Evolutionary conservation across 2,113 vertebrate genomes (phyloP).

Genomic region (Macheiramphus alcinus): DNA sequence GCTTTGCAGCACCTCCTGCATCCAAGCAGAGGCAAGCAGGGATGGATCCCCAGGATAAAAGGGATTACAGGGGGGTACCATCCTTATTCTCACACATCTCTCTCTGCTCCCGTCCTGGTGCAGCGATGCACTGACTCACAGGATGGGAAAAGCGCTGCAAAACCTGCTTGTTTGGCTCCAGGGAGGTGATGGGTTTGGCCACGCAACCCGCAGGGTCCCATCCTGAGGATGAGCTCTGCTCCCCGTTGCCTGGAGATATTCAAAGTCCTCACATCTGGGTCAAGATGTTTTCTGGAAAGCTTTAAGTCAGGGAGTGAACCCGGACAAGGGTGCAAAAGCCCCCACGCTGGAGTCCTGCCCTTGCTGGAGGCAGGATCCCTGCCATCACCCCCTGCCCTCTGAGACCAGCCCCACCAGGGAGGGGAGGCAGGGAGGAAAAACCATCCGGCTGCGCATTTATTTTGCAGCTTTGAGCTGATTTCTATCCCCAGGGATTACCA

Average conservation of each 20-base stretch:
- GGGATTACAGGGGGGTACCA: not conserved
- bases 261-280: not conserved
- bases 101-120: not conserved
- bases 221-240: not conserved
- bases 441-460: not conserved
- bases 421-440: not conserved
- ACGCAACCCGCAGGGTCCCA: not conserved
- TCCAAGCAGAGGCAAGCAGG: not conserved
- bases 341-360: not conserved
- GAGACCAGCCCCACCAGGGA: not conserved
- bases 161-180: not conserved
- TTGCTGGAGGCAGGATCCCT: not conserved
- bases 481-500: constrained; percentile 8
- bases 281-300: not conserved
- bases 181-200: not conserved
- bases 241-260: rapidly evolving
- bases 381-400: not conserved
- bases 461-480: constrained; percentile 7
- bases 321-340: not conserved
- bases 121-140: not conserved
- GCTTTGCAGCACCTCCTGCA: not conserved
- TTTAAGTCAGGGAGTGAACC: not conserved
- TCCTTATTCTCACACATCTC: not conserved
- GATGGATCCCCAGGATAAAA: not conserved
- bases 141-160: not conserved